Percentiles rank a stretch among this genome's conserved stretches.
These are phyloP conservation scores for Cyprinodon diabolis DNA, from an alignment of 2,797 vertebrate species.

Conservation along the genomic window DNA sequence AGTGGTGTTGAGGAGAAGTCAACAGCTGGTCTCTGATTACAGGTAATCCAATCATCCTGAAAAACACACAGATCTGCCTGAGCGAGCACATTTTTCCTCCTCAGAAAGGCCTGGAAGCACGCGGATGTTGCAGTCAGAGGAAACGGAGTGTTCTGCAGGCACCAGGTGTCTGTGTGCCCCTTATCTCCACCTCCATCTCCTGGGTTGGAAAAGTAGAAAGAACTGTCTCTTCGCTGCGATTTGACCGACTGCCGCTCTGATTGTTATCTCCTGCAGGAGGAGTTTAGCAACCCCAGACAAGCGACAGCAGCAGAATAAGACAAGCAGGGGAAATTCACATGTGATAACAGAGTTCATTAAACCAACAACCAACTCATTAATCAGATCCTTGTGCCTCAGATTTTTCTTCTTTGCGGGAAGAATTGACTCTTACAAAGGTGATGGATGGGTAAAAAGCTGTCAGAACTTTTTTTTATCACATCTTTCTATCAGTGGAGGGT, in stretches of 20 bases:
- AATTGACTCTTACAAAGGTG: neutral
- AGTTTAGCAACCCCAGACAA: neutral
- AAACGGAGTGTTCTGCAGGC: neutral
- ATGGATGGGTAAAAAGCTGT: neutral
- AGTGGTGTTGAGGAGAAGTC: slow-evolving; percentile 19
- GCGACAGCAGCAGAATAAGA: neutral
- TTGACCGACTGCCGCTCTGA: slow-evolving; percentile 37
- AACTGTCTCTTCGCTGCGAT: slow-evolving; percentile 8
- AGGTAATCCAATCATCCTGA: slow-evolving; percentile 27
- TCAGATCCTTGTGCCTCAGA: neutral
- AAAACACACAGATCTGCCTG: slow-evolving; percentile 9
- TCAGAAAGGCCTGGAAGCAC: neutral
- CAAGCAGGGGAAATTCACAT: neutral
- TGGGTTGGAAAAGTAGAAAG: slow-evolving; percentile 19
- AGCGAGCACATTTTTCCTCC: neutral
- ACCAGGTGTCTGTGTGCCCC: slow-evolving; percentile 6
- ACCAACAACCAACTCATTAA: no score
- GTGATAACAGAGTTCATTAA: neutral
- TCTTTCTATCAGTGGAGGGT: no score
- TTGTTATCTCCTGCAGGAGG: slow-evolving; percentile 8
- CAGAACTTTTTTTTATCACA: neutral
- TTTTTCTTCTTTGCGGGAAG: neutral
- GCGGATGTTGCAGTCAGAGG: slow-evolving; percentile 17
- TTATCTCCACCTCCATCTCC: slow-evolving; percentile 17
- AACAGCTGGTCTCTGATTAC: slow-evolving; percentile 23